Evolutionary conservation across 2,888 invertebrate species (phyloP), one percentile per base, ranked within the genome.

Genomic region (Watsonalla cultraria): DNA sequence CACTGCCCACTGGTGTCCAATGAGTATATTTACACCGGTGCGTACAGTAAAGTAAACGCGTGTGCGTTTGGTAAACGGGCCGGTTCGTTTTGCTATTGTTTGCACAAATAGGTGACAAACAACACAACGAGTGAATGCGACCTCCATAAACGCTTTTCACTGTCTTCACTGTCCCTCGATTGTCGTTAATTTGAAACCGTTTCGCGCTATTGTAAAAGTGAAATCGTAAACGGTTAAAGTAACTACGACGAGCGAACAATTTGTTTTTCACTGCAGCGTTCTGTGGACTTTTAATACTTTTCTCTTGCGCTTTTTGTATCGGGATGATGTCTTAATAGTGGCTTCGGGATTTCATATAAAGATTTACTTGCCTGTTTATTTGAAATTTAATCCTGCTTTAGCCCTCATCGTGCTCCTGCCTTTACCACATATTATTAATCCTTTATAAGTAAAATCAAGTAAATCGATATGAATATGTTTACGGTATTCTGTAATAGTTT

Each of bases 151-250:
- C 73, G 72, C 68, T 71, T 76, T 80, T 76, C 74, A 70, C 74
- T 72, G 70, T 66, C 66, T 80, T 76, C 74, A 70, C 74, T 72
- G 70, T 66, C 66, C 72, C 67, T 62, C 68, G 70, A 74, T 79
- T 74, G 77, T 74, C 66, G 73, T 74, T 73, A 75, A 77, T 78
- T 80, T 74, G 69, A 64, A 70, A 76, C 74, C 73, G 72, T 72
- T 76, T 75, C 62, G 62, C 49, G 60, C 70, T 65, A 72, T 78
- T 77, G 76, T 82, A 77, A 84, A 84, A 84, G 83, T 80, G 81
- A 82, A 82, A 80, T 70, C 72, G 68, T 65, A 64, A 74, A 73
- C 68, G 65, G 68, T 69, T 66, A 65, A 72, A 68, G 60, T 56
- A 59, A 57, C 47, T 51, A 48, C 53, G 54, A 57, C 54, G 53